These are phyloP conservation scores for Aphaenogaster rudis DNA, from an alignment of 1,140 invertebrate species.

Conservation along the genomic window DNA sequence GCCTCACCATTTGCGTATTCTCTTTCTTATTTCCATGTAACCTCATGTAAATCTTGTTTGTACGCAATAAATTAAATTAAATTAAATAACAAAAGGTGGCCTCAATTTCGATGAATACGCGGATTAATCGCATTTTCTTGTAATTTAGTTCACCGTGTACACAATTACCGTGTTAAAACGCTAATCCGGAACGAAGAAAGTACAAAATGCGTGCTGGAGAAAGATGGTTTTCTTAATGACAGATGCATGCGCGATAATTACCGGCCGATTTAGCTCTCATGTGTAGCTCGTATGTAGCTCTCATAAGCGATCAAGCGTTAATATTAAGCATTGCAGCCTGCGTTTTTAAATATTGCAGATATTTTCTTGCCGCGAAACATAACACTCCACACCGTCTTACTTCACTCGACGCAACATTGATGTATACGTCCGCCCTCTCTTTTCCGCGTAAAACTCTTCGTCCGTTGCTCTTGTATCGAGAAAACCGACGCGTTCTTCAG, in stretches of 20 bases:
- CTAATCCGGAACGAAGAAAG: background rate
- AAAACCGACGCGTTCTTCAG: slow-evolving; percentile 3
- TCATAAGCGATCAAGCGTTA: slow-evolving; percentile 32
- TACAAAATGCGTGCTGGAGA: background rate
- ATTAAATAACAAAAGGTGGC: background rate
- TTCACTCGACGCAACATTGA: slow-evolving; percentile 7
- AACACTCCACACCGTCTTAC: slow-evolving; percentile 38
- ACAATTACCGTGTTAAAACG: background rate
- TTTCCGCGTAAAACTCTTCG: background rate
- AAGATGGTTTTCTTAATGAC: slow-evolving; percentile 1
- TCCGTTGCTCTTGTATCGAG: background rate
- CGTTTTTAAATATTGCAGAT: slow-evolving; percentile 14
- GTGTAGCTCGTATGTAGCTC: background rate
- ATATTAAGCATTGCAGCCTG: slow-evolving; percentile 13
- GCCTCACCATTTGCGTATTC: too few relatives aligned
- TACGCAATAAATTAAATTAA: too few relatives aligned
- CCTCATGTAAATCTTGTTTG: too few relatives aligned
- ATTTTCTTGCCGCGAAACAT: slow-evolving; percentile 8
- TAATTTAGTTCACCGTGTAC: background rate
- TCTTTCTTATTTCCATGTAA: too few relatives aligned
- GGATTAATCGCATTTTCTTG: background rate
- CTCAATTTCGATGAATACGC: background rate
- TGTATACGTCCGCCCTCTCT: background rate
- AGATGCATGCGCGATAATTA: slow-evolving; percentile 19
- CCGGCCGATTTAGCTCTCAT: background rate